Evolutionary conservation across 1,140 invertebrate species (phyloP).

Genomic region (Dendroctonus ponderosae): DNA sequence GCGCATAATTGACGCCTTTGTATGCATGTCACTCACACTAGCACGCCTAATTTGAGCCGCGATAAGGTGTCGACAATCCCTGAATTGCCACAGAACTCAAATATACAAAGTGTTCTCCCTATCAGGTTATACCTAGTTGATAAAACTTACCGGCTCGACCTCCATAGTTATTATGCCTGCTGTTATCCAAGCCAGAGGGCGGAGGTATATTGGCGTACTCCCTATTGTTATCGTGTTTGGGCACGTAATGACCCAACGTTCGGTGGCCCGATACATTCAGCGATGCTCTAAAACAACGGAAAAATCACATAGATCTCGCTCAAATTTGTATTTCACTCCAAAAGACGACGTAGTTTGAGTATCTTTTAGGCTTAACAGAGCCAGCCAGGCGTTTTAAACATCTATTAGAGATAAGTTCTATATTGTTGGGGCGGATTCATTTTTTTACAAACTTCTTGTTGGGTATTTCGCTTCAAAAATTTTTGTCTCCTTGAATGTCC

Average conservation of each 20-base stretch:
- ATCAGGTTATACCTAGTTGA: not conserved
- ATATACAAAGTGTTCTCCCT: not conserved
- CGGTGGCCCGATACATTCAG: slow-evolving; percentile 67
- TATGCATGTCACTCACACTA: slow-evolving; percentile 47
- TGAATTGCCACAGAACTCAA: not conserved
- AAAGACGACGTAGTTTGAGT: too few relatives aligned
- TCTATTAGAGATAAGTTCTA: too few relatives aligned
- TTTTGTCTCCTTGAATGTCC: too few relatives aligned
- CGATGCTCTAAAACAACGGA: slow-evolving; percentile 54
- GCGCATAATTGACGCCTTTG: slow-evolving; percentile 50
- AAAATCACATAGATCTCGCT: too few relatives aligned
- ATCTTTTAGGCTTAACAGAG: too few relatives aligned
- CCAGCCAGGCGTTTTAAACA: too few relatives aligned
- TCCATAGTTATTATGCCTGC: slow-evolving; percentile 34
- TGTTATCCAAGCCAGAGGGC: slow-evolving; percentile 33
- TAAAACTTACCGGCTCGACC: slow-evolving; percentile 11
- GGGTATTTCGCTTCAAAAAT: too few relatives aligned
- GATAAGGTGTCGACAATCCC: slow-evolving; percentile 5
- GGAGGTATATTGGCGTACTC: slow-evolving; percentile 41
- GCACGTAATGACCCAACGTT: slow-evolving; percentile 56
- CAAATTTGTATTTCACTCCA: too few relatives aligned
- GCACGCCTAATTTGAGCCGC: slow-evolving; percentile 49
- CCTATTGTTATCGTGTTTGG: slow-evolving; percentile 27
- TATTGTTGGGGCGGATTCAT: too few relatives aligned
- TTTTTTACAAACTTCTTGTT: too few relatives aligned